Base-by-base conservation (phyloP, 2,888 invertebrate species). In the Troides aeacus region DNA sequence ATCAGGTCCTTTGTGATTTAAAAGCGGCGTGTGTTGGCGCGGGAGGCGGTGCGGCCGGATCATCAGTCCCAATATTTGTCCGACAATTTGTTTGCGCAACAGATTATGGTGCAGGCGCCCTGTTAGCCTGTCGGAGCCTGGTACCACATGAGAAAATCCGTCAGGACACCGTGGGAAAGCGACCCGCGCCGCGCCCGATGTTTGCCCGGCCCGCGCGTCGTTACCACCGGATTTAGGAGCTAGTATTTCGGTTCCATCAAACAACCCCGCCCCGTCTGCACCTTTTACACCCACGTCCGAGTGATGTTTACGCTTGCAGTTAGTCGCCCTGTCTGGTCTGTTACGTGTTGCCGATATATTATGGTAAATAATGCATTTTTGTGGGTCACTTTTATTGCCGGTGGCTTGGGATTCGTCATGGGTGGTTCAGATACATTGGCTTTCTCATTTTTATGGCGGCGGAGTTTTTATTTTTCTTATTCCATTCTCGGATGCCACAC, bases 311-410 rank as follows among this genome's bases (percentile, higher is more conserved):
- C 79, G 81, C 88, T 90, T 86, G 85, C 87, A 87, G 90, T 92
- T 92, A 92, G 88, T 84, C 77, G 30, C 30, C 5, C 4, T 5
- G 78, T 30, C 4, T 5, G 78, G 84, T 82, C 84, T 90, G 91
- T 90, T 21, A 21, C 90, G 85, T 87, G 79, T 84, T 85, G 88
- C 86, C 87, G 89, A 90, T 90, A 88, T 86, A 89, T 90, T 88
- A 91, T 92, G 88, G 90, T 92, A 91, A 89, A 92, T 92, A 91
- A 91, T 90, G 89, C 86, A 88, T 90, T 89, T 91, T 92, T 88
- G 90, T 86, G 86, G 88, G 84, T 85, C 86, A 87, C 80, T 91
- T 91, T 91, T 90, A 91, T 87, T 88, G 83, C 85, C 82, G 80
- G 78, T 75, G 79, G 84, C 79, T 80, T 81, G 84, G 84, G 78